These are phyloP conservation scores for Carassius gibelio DNA, from an alignment of 2,113 vertebrate species.

Conservation along the genomic window DNA sequence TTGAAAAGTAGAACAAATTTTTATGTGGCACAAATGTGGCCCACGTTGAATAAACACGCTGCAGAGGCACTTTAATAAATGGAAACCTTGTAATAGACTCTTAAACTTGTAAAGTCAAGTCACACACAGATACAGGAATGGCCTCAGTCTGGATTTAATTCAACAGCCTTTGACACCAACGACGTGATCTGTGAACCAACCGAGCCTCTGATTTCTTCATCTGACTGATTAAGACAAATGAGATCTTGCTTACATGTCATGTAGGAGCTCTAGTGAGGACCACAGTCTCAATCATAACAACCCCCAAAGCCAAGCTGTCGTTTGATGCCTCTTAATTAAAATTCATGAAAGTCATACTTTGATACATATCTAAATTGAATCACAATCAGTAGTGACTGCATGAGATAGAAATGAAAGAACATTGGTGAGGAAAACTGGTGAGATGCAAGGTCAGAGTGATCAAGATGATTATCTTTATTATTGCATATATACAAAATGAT, in stretches of 20 bases:
- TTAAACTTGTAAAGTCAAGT: neutral
- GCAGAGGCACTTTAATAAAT: neutral
- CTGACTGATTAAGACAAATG: conserved; percentile 45
- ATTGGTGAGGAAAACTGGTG: conserved; percentile 10
- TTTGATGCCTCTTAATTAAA: conserved; percentile 58
- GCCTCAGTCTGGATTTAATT: neutral
- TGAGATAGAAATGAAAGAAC: conserved; percentile 12
- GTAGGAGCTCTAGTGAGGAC: conserved; percentile 15
- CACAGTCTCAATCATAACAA: conserved; percentile 36
- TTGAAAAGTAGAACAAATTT: no score
- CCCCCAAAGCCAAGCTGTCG: conserved; percentile 1
- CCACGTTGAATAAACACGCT: neutral
- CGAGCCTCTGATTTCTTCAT: conserved; percentile 3
- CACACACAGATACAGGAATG: neutral
- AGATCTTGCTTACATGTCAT: conserved; percentile 8
- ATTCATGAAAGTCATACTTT: conserved; percentile 27
- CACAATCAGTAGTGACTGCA: neutral
- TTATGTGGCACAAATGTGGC: neutral
- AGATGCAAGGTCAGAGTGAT: conserved; percentile 40
- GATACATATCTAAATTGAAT: conserved; percentile 49
- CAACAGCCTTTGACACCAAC: neutral
- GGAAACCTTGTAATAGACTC: neutral
- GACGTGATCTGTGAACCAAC: neutral
- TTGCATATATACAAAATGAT: conserved; percentile 7
- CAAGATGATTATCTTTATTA: conserved; percentile 30